Conservation (phyloP, 2,797 vertebrate species). For the Eulemur mongoz region DNA sequence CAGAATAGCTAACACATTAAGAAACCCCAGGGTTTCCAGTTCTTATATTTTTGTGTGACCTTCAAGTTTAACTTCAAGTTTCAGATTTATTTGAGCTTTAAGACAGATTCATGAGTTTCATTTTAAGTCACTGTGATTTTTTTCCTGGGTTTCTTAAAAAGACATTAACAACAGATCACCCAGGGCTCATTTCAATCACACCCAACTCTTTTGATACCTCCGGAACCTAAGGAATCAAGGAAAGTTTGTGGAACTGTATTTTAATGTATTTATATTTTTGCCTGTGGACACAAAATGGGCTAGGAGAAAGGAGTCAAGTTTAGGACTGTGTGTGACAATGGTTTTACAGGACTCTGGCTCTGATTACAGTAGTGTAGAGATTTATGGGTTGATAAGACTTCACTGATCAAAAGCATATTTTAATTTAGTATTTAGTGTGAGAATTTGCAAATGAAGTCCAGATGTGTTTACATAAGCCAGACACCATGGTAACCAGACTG, state of each 20-base stretch:
- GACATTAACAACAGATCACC: conserved; percentile 35
- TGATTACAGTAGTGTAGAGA: neutral
- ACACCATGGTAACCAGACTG: conserved; percentile 11
- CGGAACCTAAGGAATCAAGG: neutral
- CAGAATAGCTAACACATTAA: neutral
- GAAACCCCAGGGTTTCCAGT: conserved; percentile 42
- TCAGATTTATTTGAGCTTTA: conserved; percentile 64
- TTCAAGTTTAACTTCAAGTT: conserved; percentile 64
- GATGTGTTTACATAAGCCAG: conserved; percentile 23
- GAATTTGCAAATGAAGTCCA: conserved; percentile 41
- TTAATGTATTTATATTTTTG: conserved; percentile 38
- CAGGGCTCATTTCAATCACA: conserved; percentile 43
- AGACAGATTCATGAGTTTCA: conserved; percentile 57
- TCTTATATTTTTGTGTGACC: conserved; percentile 54
- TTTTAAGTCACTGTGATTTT: conserved; percentile 67
- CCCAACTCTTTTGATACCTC: neutral
- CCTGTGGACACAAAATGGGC: neutral
- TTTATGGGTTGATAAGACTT: conserved; percentile 29
- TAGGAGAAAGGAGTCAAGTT: conserved; percentile 1
- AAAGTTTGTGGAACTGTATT: conserved; percentile 1
- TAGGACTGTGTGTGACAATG: neutral
- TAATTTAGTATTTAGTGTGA: conserved; percentile 57
- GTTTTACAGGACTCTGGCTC: neutral
- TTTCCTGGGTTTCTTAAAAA: conserved; percentile 64
- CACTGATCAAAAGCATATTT: conserved; percentile 3